These are phyloP conservation scores for Zosterops borbonicus DNA, from an alignment of 2,113 vertebrate genomes.

Conservation along the genomic window DNA sequence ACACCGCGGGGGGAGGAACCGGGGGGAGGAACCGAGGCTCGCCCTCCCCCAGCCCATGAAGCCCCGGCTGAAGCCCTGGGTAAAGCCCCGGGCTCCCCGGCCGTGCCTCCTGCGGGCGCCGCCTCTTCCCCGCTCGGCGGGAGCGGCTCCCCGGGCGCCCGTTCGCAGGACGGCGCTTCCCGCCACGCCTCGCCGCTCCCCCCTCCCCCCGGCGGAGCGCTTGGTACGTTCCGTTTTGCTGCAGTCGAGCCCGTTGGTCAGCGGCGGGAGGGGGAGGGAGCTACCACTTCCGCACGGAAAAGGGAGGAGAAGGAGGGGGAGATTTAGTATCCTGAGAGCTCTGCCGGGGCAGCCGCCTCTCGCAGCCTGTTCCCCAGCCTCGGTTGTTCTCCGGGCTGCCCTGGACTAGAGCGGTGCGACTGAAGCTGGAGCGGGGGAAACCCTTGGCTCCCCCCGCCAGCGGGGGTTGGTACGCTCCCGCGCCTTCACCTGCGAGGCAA, in stretches of 20 bases:
- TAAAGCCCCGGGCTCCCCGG: background rate
- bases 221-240: slow-evolving; percentile 78
- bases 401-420: background rate
- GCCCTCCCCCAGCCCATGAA: slow-evolving; percentile 31
- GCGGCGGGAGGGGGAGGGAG: background rate
- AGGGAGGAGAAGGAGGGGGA: background rate
- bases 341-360: too few relatives aligned
- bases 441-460: background rate
- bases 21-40: background rate
- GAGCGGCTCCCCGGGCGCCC: background rate
- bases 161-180: background rate
- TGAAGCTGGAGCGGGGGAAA: background rate
- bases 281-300: slow-evolving; percentile 5
- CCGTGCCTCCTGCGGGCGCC: background rate
- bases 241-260: slow-evolving; percentile 55
- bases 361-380: accelerated
- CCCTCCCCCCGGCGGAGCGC: background rate
- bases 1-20: background rate
- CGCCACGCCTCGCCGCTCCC: background rate
- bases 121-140: background rate
- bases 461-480: background rate
- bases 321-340: background rate
- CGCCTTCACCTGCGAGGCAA: slow-evolving; percentile 41
- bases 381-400: too few relatives aligned
- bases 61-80: background rate